These are phyloP conservation scores for Zosterops hypoxanthus DNA, from an alignment of 2,113 vertebrate genomes.

Conservation along the genomic window DNA sequence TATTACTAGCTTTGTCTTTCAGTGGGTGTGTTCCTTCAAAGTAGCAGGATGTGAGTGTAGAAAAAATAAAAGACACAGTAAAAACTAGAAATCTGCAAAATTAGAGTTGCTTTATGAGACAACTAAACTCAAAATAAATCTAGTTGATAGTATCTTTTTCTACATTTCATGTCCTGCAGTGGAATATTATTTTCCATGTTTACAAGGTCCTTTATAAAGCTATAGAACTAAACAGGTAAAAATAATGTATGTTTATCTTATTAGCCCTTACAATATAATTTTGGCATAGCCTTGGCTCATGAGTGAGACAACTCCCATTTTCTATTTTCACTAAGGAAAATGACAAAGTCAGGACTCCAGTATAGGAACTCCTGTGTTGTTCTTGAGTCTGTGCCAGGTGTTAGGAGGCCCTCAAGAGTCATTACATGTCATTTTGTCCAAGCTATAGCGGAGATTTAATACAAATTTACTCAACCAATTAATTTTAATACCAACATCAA, in stretches of 20 bases:
- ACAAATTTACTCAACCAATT: background rate
- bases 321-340: conserved; percentile 59
- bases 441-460: background rate
- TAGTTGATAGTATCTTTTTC: background rate
- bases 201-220: background rate
- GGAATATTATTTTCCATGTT: background rate
- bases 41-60: background rate
- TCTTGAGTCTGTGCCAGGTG: conserved; percentile 37
- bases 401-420: conserved; percentile 7
- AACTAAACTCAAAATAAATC: background rate
- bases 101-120: background rate
- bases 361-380: conserved; percentile 48
- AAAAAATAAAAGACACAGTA: background rate
- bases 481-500: background rate
- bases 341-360: conserved; percentile 44
- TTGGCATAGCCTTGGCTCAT: background rate
- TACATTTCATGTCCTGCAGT: background rate
- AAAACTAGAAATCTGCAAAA: background rate
- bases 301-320: conserved; percentile 24
- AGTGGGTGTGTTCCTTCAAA: background rate
- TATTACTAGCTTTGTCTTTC: conserved; percentile 19
- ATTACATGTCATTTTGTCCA: background rate
- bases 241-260: background rate
- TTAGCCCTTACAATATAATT: background rate
- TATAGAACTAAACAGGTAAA: background rate